These are phyloP conservation scores for Parauchenoglanis punctatus DNA, from an alignment of 2,797 vertebrate genomes.

Conservation along the genomic window DNA sequence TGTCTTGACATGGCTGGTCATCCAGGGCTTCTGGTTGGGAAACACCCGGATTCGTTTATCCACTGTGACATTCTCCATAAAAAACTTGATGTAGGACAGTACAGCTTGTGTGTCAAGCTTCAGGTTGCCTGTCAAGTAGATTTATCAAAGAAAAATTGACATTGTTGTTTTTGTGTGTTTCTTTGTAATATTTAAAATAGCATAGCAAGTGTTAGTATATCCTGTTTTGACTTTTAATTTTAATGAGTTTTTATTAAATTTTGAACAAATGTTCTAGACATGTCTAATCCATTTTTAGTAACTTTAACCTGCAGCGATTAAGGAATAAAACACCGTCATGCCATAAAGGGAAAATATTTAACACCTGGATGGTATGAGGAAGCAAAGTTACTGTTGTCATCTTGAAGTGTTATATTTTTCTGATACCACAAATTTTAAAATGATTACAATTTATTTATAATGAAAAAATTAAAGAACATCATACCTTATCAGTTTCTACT, in stretches of 20 bases:
- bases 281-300: neutral
- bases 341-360: neutral
- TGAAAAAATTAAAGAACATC: too few relatives aligned
- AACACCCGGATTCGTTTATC: too few relatives aligned
- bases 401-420: neutral
- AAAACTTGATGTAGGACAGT: too few relatives aligned
- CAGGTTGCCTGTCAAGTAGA: conserved; percentile 8
- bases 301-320: neutral
- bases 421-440: too few relatives aligned
- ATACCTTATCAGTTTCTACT: too few relatives aligned
- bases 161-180: neutral
- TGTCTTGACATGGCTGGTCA: too few relatives aligned
- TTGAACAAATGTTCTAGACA: neutral
- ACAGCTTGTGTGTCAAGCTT: too few relatives aligned
- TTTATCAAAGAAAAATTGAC: too few relatives aligned
- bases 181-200: neutral
- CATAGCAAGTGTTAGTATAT: neutral
- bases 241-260: neutral
- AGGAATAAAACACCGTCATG: neutral
- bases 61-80: too few relatives aligned
- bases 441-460: too few relatives aligned
- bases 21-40: too few relatives aligned
- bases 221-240: neutral
- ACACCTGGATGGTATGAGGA: neutral
- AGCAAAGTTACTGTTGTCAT: neutral